A percentile compares a stretch with the other conserved stretches of the same genome.
Conservation (phyloP, 2,888 invertebrate species). For the Chymomyza amoena region DNA sequence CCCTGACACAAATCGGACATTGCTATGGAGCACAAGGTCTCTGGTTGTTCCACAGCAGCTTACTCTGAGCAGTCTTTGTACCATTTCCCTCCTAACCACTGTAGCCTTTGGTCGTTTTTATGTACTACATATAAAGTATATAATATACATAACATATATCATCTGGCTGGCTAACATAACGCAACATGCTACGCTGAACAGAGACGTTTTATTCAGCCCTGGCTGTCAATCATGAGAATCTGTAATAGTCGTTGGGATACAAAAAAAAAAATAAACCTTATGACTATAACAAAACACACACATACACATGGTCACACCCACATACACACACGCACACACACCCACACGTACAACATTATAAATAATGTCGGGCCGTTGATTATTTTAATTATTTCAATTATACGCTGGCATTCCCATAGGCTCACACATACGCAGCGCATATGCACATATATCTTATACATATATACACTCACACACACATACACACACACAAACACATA, state of each 20-base stretch:
- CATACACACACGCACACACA: constrained; percentile 10
- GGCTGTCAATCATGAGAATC: neutral
- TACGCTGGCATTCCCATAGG: neutral
- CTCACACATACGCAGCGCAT: neutral
- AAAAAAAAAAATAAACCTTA: neutral
- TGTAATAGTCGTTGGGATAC: neutral
- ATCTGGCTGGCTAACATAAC: neutral
- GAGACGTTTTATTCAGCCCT: neutral
- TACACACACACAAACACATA: neutral
- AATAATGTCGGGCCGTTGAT: constrained; percentile 15
- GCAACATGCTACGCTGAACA: neutral
- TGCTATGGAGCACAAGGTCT: no score
- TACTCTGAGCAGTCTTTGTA: no score
- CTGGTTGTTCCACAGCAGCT: no score
- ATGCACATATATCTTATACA: no score
- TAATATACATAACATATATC: no score
- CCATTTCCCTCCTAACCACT: no score
- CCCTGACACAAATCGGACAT: no score
- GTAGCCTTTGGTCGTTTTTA: no score
- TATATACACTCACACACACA: neutral
- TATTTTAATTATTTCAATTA: constrained; percentile 57
- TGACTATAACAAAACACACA: neutral
- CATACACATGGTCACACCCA: neutral
- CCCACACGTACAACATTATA: constrained; percentile 11
- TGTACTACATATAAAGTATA: no score